Conservation (phyloP, 2,888 invertebrate species). For the Drosophila lutescens region DNA sequence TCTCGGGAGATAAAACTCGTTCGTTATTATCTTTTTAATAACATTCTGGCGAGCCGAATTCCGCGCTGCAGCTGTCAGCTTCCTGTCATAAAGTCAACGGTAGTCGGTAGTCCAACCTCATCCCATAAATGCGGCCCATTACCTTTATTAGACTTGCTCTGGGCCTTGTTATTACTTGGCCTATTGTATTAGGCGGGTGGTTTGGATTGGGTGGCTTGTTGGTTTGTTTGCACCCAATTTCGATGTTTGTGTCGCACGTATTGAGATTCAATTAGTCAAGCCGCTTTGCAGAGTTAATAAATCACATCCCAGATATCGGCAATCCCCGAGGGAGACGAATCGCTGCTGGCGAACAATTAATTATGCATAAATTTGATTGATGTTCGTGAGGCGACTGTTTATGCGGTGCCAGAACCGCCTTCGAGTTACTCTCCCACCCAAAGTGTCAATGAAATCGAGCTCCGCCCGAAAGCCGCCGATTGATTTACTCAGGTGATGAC, state of each 20-base stretch:
- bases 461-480: not conserved
- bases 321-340: constrained; percentile 19
- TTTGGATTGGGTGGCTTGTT: constrained; percentile 18
- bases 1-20: constrained; percentile 57
- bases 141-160: constrained; percentile 24
- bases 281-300: constrained; percentile 64
- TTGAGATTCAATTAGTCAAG: constrained; percentile 65
- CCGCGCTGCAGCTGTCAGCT: constrained; percentile 62
- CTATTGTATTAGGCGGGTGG: not conserved
- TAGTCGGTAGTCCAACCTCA: constrained; percentile 31
- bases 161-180: constrained; percentile 10
- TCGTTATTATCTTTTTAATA: constrained; percentile 71
- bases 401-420: constrained; percentile 17
- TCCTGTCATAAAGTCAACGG: constrained; percentile 72
- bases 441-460: constrained; percentile 30
- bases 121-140: constrained; percentile 38
- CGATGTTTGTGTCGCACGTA: constrained; percentile 54
- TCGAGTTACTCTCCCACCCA: not conserved
- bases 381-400: constrained; percentile 67
- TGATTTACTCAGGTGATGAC: constrained; percentile 50
- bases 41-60: constrained; percentile 39
- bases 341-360: constrained; percentile 55
- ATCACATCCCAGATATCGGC: constrained; percentile 50
- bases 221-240: constrained; percentile 45
- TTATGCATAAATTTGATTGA: constrained; percentile 76